These are phyloP conservation scores for Darevskia mixta DNA, from an alignment of 2,797 vertebrate genomes.

Conservation along the genomic window DNA sequence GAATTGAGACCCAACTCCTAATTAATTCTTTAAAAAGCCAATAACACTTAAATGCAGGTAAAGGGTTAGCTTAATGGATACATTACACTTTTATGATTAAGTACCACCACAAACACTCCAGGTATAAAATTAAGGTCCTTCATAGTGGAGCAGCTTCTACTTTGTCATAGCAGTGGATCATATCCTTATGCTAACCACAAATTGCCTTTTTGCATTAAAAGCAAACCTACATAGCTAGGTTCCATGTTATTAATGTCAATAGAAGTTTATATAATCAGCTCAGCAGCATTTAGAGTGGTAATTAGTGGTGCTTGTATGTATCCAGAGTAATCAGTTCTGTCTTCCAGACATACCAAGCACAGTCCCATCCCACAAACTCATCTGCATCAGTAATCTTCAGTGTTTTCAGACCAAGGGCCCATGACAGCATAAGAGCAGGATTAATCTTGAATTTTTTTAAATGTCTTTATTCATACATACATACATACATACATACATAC, in stretches of 20 bases:
- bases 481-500: not conserved
- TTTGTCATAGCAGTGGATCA: slow-evolving; percentile 14
- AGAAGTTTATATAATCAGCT: slow-evolving; percentile 12
- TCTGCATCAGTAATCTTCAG: not conserved
- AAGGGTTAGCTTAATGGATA: slow-evolving; percentile 70
- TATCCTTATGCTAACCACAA: slow-evolving; percentile 28
- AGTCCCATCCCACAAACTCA: too few relatives aligned
- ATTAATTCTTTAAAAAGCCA: slow-evolving; percentile 61
- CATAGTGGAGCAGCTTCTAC: slow-evolving; percentile 35
- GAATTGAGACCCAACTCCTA: slow-evolving; percentile 49
- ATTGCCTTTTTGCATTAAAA: slow-evolving; percentile 38
- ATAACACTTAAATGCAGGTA: slow-evolving; percentile 43
- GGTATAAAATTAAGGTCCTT: slow-evolving; percentile 57
- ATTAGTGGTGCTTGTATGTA: not conserved
- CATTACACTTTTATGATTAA: slow-evolving; percentile 64
- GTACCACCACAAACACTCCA: slow-evolving; percentile 51
- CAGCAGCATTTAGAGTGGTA: not conserved
- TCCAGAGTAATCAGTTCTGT: not conserved
- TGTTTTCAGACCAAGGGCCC: not conserved
- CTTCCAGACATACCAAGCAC: not conserved
- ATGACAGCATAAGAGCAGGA: not conserved
- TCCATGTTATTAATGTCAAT: slow-evolving; percentile 30
- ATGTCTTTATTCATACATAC: too few relatives aligned
- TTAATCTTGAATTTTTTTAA: not conserved
- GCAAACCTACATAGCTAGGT: slow-evolving; percentile 44